Percentiles rank a stretch among this genome's conserved stretches.
Conservation (phyloP, 1,140 invertebrate species). For the Melitaea cinxia region DNA sequence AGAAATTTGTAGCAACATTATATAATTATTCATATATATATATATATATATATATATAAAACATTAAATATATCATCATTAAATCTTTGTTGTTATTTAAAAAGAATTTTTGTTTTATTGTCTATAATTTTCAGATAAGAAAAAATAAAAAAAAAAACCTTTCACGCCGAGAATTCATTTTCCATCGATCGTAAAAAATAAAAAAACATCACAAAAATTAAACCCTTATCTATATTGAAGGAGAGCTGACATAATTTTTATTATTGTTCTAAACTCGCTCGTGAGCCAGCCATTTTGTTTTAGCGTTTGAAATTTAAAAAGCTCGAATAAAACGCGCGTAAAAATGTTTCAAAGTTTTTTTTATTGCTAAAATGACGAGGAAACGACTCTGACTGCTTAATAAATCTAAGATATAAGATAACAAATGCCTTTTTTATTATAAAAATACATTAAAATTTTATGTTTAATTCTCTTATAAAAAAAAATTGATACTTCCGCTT, state of each 20-base stretch:
- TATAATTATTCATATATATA: no score
- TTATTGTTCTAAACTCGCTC: slow-evolving; percentile 60
- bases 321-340: slow-evolving; percentile 59
- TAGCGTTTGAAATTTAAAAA: slow-evolving; percentile 67
- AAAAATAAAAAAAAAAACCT: no score
- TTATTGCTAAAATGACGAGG: slow-evolving; percentile 49
- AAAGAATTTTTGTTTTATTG: no score
- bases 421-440: slow-evolving; percentile 44
- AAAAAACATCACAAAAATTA: slow-evolving; percentile 73
- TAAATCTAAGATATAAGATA: slow-evolving; percentile 50
- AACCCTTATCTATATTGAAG: slow-evolving; percentile 59
- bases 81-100: no score
- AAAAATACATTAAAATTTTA: slow-evolving; percentile 42
- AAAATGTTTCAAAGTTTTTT: slow-evolving; percentile 57
- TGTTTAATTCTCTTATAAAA: not conserved
- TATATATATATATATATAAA: no score
- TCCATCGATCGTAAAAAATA: slow-evolving; percentile 34
- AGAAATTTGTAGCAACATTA: no score
- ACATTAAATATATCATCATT: no score
- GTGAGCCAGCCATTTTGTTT: slow-evolving; percentile 64
- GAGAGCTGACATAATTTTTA: slow-evolving; percentile 64
- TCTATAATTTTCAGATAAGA: no score
- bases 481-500: not conserved
- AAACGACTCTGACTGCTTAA: slow-evolving; percentile 41
- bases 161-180: not conserved